Evolutionary conservation across 1,140 invertebrate species (phyloP).

Genomic region (Maniola jurtina): DNA sequence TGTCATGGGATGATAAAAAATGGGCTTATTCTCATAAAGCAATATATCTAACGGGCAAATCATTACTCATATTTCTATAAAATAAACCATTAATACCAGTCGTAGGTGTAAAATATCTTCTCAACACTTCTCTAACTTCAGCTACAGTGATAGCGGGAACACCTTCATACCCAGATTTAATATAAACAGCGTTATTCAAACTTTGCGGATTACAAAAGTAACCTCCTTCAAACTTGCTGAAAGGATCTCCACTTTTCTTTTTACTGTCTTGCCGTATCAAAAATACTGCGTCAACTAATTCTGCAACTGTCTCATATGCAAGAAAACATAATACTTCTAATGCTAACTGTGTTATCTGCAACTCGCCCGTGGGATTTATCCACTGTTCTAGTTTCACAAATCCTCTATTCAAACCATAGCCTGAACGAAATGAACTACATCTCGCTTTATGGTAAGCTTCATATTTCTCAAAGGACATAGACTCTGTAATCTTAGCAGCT

Average conservation of each 20-base stretch:
- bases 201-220: constrained; percentile 76
- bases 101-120: constrained; percentile 72
- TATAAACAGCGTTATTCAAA: constrained; percentile 76
- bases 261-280: constrained; percentile 82
- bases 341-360: constrained; percentile 70
- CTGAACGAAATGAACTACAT: constrained; percentile 67
- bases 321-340: constrained; percentile 84
- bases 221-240: constrained; percentile 76
- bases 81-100: constrained; percentile 72
- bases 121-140: constrained; percentile 79
- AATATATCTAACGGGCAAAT: constrained; percentile 60
- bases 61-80: constrained; percentile 65
- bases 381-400: constrained; percentile 74
- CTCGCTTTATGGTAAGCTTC: constrained; percentile 76
- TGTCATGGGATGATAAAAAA: too few relatives aligned
- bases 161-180: constrained; percentile 76
- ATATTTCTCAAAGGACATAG: constrained; percentile 78
- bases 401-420: constrained; percentile 51
- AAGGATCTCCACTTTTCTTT: constrained; percentile 78
- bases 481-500: constrained; percentile 77
- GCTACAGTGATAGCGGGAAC: constrained; percentile 77
- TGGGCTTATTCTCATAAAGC: constrained; percentile 39
- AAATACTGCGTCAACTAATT: constrained; percentile 84
- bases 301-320: constrained; percentile 86
- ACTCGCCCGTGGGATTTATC: constrained; percentile 76